Base-by-base conservation (phyloP, 2,888 invertebrate genomes). In the Spisula subtruncata region DNA sequence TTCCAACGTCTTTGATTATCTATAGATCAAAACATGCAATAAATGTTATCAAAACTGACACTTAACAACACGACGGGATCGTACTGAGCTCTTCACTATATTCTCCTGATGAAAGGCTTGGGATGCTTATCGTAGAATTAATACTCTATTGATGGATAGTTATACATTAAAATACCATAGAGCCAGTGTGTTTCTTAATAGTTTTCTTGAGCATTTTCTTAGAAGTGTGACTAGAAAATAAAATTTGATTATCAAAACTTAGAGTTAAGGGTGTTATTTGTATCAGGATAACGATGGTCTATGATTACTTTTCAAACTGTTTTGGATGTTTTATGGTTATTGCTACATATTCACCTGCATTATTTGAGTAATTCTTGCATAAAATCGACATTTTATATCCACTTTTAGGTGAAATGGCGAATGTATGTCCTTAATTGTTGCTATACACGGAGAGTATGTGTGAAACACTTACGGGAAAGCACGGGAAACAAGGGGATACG, bases 11-110 rank as follows among this genome's bases (percentile, higher is more conserved):
- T 86, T 80, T 86, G 90, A 86, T 89, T 90, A 90, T 92, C 92
- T 81, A 86, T 86, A 86, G 90, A 89, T 92, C 90, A 92, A 92
- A 92, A 89, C 85, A 84, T 79, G 85, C 85, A 90, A 86, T 90
- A 90, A 90, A 90, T 86, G 56, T 87, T 90, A 90, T 90, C 90
- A 87, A 56, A 85, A 80, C 66, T 54, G 48, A 66, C 87, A 81
- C 87, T 90, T 66, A 81, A 54, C 29, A 51, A 29, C 85, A 25
- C 89, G 14, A 41, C 87, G 51, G 85, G 90, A 66, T 32, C 12
- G 81, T 82, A 25, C 71, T n/a, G 81, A 16, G 60, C 71, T 71
- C 35, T 87, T 83, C 25, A 90, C 71, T 14, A 85, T 83, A 83
- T 83, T n/a, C 29, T 71, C 35, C 48, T 71, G 90, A 90, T 90